Percentiles rank a stretch among this genome's conserved stretches.
Conservation (phyloP, 1,140 invertebrate species). For the Lycorma delicatula region DNA sequence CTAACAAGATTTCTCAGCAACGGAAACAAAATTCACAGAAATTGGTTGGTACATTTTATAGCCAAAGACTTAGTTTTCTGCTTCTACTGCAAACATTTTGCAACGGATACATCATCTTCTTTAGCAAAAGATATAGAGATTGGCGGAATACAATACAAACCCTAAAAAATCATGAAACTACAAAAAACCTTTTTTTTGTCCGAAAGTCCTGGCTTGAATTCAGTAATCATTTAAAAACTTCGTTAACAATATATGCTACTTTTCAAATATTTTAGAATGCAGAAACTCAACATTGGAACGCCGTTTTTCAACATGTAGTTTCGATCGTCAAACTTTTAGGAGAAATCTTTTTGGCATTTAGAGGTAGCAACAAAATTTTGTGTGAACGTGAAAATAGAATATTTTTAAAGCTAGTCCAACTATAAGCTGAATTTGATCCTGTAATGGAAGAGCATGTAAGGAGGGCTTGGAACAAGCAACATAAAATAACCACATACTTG, state of each 20-base stretch:
- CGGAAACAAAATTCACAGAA: conserved; percentile 16
- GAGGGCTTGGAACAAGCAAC: conserved; percentile 7
- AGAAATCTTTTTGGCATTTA: conserved; percentile 26
- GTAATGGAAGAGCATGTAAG: conserved; percentile 22
- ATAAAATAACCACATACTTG: conserved; percentile 4
- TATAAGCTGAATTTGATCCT: conserved; percentile 16
- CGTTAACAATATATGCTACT: conserved; percentile 23
- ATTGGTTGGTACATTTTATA: conserved; percentile 22
- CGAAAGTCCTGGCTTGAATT: conserved; percentile 21
- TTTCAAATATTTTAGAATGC: conserved; percentile 17
- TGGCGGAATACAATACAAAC: conserved; percentile 19
- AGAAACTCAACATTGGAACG: conserved; percentile 26
- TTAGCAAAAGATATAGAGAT: conserved; percentile 20
- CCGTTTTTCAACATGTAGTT: conserved; percentile 27
- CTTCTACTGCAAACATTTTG: conserved; percentile 27
- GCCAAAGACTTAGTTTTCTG: conserved; percentile 19
- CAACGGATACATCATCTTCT: conserved; percentile 13
- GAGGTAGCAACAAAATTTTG: conserved; percentile 20
- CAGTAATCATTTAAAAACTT: conserved; percentile 15
- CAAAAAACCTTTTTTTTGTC: conserved; percentile 14
- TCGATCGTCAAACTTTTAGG: conserved; percentile 24
- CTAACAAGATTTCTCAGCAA: too few species aligned
- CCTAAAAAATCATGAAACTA: conserved; percentile 20
- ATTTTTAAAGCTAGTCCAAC: conserved; percentile 16
- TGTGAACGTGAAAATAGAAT: conserved; percentile 27